A percentile compares a stretch with the other conserved stretches of the same genome.
phyloP scores from a whole-genome alignment of 2,888 invertebrate genomes.

The Rhagonycha lutea region DNA sequence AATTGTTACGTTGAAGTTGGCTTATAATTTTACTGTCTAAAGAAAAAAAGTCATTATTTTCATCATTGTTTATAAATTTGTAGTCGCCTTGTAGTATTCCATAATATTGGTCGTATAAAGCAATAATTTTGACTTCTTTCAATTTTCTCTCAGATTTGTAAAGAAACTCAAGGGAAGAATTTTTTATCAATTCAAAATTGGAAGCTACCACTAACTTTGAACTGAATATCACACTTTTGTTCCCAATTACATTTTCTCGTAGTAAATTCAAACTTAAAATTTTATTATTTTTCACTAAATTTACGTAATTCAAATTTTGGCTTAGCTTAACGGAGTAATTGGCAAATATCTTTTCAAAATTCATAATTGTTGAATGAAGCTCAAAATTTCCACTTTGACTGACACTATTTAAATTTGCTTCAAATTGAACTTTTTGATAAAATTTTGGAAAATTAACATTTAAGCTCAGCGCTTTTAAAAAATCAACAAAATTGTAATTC shows the following conservation, averaged over 20 bases:
- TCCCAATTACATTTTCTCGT: not conserved
- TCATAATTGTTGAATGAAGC: slow-evolving; percentile 1
- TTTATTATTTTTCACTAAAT: slow-evolving; percentile 7
- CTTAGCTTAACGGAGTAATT: not conserved
- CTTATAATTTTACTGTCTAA: not conserved
- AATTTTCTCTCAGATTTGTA: not conserved
- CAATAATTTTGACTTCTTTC: not conserved
- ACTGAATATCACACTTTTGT: not conserved
- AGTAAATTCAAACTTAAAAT: not conserved
- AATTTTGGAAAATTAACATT: not conserved
- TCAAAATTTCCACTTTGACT: not conserved
- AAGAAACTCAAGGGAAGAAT: slow-evolving; percentile 1
- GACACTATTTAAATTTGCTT: not conserved
- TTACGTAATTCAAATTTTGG: slow-evolving; percentile 4
- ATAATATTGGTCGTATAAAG: not conserved
- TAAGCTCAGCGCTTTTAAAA: not conserved
- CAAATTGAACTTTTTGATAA: not conserved
- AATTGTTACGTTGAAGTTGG: not conserved
- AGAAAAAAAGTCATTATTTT: not conserved
- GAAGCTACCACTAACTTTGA: not conserved
- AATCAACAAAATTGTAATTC: not conserved
- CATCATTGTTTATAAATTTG: not conserved
- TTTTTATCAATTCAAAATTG: slow-evolving; percentile 3
- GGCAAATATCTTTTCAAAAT: slow-evolving; percentile 3
- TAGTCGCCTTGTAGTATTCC: not conserved